A percentile compares a stretch with the other conserved stretches of the same genome.
Conservation (phyloP, 35 echinoderm and acorn worm genomes). For the Heliocidaris tuberculata region DNA sequence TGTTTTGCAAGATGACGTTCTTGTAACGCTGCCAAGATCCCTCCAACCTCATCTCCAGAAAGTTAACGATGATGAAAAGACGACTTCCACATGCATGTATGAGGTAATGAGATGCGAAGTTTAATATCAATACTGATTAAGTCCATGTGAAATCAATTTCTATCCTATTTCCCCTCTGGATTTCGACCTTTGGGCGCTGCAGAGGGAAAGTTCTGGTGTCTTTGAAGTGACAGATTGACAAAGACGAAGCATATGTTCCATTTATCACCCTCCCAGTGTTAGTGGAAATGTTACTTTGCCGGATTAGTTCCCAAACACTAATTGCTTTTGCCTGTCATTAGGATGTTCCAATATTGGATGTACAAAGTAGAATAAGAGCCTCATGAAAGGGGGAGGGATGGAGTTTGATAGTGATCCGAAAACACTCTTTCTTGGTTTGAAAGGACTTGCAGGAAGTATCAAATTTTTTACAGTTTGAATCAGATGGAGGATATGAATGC, state of each 20-base stretch:
- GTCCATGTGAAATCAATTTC: background rate
- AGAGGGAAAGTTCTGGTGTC: background rate
- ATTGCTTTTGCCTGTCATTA: background rate
- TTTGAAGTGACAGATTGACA: background rate
- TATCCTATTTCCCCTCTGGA: background rate
- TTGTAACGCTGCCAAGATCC: background rate
- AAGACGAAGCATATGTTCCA: background rate
- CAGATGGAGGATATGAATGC: background rate
- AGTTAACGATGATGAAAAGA: background rate
- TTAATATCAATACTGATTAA: background rate
- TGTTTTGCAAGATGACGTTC: background rate
- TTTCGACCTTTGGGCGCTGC: background rate
- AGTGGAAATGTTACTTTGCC: background rate
- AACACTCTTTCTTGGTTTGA: background rate
- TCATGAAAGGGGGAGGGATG: background rate
- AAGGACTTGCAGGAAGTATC: background rate
- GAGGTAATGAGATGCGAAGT: background rate
- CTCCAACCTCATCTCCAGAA: background rate
- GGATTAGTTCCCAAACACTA: background rate
- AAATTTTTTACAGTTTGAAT: background rate
- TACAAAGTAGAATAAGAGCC: background rate
- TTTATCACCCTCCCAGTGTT: background rate
- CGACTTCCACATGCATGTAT: background rate
- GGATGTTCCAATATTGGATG: background rate
- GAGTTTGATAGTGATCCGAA: background rate